Evolutionary conservation across 2,888 invertebrate species (phyloP).

Genomic region (Invenusta paracnida): DNA sequence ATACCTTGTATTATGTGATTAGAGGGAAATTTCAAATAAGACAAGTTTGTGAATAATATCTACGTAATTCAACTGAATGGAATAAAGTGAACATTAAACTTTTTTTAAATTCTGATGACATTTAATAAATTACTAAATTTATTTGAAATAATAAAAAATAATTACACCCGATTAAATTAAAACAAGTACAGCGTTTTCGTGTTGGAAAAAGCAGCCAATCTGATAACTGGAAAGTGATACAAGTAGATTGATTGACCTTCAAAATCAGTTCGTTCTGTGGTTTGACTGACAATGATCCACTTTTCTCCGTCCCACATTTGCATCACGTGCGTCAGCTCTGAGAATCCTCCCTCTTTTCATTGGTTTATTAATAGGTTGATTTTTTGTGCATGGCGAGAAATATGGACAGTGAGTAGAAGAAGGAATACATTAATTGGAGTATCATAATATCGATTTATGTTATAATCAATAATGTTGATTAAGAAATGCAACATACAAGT

Average conservation of each 20-base stretch:
- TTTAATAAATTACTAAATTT: neutral
- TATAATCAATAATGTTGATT: neutral
- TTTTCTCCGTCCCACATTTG: conserved; percentile 11
- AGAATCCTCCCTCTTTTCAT: conserved; percentile 14
- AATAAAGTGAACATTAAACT: neutral
- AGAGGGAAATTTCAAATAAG: too few relatives aligned
- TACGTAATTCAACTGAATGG: too few relatives aligned
- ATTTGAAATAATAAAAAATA: neutral
- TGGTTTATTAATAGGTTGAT: neutral
- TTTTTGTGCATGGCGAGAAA: too few relatives aligned
- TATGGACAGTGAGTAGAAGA: neutral
- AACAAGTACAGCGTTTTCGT: too few relatives aligned
- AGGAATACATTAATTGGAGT: too few relatives aligned
- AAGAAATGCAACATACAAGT: neutral
- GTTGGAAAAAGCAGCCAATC: too few relatives aligned
- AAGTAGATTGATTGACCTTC: conserved; percentile 25
- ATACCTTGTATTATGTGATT: too few relatives aligned
- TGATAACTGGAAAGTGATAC: too few relatives aligned
- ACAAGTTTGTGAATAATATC: too few relatives aligned
- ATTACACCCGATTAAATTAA: neutral
- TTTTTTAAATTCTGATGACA: neutral
- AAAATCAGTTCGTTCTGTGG: conserved; percentile 12
- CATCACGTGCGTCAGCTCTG: conserved; percentile 6
- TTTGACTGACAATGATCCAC: conserved; percentile 24
- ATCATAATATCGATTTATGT: too few relatives aligned